These are phyloP conservation scores for Agrotis puta DNA, from an alignment of 2,888 invertebrate genomes.

Conservation along the genomic window DNA sequence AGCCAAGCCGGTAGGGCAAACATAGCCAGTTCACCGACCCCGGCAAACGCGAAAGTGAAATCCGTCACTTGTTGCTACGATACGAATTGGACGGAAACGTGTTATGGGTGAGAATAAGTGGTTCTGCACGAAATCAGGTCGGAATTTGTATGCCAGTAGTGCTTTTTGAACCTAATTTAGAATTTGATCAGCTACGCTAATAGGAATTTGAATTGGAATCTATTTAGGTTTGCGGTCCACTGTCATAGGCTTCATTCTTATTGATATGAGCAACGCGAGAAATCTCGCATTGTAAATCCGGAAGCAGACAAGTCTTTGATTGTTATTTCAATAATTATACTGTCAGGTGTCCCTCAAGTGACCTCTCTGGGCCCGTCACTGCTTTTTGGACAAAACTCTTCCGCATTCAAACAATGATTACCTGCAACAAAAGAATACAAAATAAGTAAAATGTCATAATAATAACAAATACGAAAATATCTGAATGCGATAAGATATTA, in stretches of 20 bases:
- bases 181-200: conserved; percentile 67
- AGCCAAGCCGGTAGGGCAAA: conserved; percentile 71
- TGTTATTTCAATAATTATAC: conserved; percentile 35
- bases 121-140: conserved; percentile 66
- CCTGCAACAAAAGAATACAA: conserved; percentile 70
- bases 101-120: conserved; percentile 71
- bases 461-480: conserved; percentile 30
- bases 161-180: conserved; percentile 48
- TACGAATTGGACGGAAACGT: conserved; percentile 76
- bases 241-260: conserved; percentile 35
- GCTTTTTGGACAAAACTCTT: not conserved
- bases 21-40: conserved; percentile 75
- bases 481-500: conserved; percentile 43
- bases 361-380: conserved; percentile 26
- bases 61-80: conserved; percentile 84
- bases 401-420: conserved; percentile 46
- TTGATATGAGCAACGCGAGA: conserved; percentile 24
- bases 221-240: conserved; percentile 38
- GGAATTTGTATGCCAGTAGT: conserved; percentile 68
- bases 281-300: conserved; percentile 20
- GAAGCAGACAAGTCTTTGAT: not conserved
- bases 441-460: conserved; percentile 31
- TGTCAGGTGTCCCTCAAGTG: conserved; percentile 20
- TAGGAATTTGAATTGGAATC: conserved; percentile 50
- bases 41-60: conserved; percentile 83